Evolutionary conservation across 2,797 vertebrate genomes (phyloP).

Genomic region (Phylloscopus collybita): DNA sequence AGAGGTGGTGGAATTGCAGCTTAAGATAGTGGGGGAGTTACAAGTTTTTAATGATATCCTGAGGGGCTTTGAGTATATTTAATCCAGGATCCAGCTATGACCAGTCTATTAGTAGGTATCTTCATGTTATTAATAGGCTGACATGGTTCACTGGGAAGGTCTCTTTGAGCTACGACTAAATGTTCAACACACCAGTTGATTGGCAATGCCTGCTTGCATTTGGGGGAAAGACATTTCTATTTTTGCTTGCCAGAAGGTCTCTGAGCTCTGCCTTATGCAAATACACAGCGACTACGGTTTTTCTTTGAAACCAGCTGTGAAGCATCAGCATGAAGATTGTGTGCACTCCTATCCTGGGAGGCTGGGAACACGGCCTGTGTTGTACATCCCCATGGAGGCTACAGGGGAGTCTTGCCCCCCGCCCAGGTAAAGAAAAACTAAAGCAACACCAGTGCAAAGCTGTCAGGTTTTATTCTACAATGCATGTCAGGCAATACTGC

Average conservation of each 20-base stretch:
- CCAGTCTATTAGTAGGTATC: not conserved
- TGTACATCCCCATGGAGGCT: not conserved
- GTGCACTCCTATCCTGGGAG: fast-evolving
- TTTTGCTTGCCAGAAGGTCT: not conserved
- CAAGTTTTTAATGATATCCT: not conserved
- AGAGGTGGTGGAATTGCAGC: not conserved
- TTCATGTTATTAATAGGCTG: not conserved
- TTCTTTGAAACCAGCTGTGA: not conserved
- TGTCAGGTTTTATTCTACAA: not conserved
- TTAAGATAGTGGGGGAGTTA: not conserved
- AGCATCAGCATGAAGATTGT: not conserved
- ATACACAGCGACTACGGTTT: not conserved
- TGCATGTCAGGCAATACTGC: not conserved
- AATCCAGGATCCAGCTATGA: not conserved
- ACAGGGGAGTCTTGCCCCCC: not conserved
- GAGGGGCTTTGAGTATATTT: not conserved
- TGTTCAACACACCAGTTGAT: not conserved
- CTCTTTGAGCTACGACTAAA: not conserved
- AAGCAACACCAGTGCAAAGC: not conserved
- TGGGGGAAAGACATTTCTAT: not conserved
- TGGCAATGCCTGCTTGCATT: not conserved
- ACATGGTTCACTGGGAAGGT: not conserved
- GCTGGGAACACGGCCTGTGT: fast-evolving
- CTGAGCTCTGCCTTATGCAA: not conserved
- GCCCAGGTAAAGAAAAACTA: not conserved